A percentile compares a stretch with the other conserved stretches of the same genome.
These are phyloP conservation scores for Sisyra nigra DNA, from an alignment of 2,888 invertebrate species.

Conservation along the genomic window DNA sequence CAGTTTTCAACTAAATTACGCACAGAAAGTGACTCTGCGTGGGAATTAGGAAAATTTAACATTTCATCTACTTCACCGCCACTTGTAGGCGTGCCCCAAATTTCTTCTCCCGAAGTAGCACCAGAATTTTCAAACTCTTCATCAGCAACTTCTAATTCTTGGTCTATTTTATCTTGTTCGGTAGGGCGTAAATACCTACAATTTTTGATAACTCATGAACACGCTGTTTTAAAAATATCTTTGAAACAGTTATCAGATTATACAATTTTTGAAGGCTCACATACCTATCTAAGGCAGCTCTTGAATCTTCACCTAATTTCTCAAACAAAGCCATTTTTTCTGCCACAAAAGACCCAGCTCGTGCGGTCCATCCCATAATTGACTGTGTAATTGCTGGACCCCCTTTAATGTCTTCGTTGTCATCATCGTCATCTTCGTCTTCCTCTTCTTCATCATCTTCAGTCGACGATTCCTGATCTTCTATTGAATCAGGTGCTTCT, in stretches of 20 bases:
- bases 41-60: slow-evolving; percentile 41
- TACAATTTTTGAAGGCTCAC: background rate
- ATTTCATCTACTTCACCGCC: slow-evolving; percentile 65
- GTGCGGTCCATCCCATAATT: slow-evolving; percentile 53
- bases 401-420: slow-evolving; percentile 11
- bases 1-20: slow-evolving; percentile 16
- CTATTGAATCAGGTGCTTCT: slow-evolving; percentile 33
- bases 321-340: slow-evolving; percentile 64
- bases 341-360: slow-evolving; percentile 65
- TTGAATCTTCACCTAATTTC: slow-evolving; percentile 37
- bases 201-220: slow-evolving; percentile 28
- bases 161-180: slow-evolving; percentile 5
- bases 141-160: slow-evolving; percentile 15
- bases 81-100: slow-evolving; percentile 80
- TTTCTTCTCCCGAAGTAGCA: slow-evolving; percentile 70
- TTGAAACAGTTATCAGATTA: slow-evolving; percentile 8
- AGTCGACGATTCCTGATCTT: slow-evolving; percentile 14
- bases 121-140: slow-evolving; percentile 72
- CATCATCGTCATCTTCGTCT: slow-evolving; percentile 19
- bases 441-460: slow-evolving; percentile 16
- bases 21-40: slow-evolving; percentile 48
- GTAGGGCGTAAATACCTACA: slow-evolving; percentile 40
- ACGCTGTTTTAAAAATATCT: too few species aligned
- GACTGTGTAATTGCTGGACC: slow-evolving; percentile 11
- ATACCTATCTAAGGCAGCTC: slow-evolving; percentile 27